Base-by-base conservation (phyloP, 2,888 invertebrate genomes). In the Eurytoma adleriae region DNA sequence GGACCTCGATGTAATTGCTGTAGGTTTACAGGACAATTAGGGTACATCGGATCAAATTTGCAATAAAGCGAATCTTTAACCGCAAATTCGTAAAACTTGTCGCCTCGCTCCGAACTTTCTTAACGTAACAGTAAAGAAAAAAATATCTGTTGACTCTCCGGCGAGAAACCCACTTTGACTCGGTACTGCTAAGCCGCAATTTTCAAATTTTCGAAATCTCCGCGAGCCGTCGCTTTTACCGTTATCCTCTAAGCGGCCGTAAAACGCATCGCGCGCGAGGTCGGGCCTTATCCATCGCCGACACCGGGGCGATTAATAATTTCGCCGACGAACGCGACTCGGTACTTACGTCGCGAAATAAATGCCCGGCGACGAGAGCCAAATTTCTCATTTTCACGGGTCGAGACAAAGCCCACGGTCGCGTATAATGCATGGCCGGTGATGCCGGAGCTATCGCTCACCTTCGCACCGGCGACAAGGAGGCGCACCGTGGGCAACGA, bases 351-450 rank as follows among this genome's bases (percentile, higher is more conserved):
- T 14, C 18, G 5, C 14, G 50, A 7, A 48, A 74, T 57, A 57
- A 59, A 66, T 57, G 24, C n/a, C 18, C 5, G 13, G 20, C 18
- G 18, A 40, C 57, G 56, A 73, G 50, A 56, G 59, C 12, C 18
- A 40, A 69, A 70, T 70, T 62, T 62, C 56, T 70, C 64, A 68
- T 69, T 62, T 76, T 57, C 62, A 27, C 54, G n/a, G 50, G 40
- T 13, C 54, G 56, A 50, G 62, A 76, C 68, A 69, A 69, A 69
- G 69, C 62, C 40, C 40, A 40, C 10, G 40, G 40, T 40, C 40
- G 61, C 24, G 18, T n/a, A 66, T 74, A 66, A 64, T 64, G 40
- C 20, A 62, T 30, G 27, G 30, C n/a, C 30, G 40, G 16, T 20
- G 18, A 24, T n/a, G 14, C 16, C 13, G 16, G n/a, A 48, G 62